These are phyloP conservation scores for Gibbula magus DNA, from an alignment of 2,888 invertebrate genomes.

Conservation along the genomic window DNA sequence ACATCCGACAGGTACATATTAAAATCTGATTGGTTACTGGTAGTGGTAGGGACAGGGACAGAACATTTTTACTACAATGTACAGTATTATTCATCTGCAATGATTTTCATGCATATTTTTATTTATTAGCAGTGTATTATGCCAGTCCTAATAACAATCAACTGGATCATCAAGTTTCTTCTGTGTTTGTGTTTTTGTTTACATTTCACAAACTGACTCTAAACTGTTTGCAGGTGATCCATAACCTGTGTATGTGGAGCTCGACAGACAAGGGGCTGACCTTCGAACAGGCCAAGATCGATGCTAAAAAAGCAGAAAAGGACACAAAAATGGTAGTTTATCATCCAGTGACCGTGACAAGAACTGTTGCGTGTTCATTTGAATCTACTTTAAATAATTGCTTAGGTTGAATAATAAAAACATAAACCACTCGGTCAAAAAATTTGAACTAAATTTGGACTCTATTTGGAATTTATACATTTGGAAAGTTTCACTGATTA, in stretches of 20 bases:
- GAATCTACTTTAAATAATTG: not conserved
- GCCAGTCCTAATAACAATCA: not conserved
- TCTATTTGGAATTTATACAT: too few relatives aligned
- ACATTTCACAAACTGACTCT: not conserved
- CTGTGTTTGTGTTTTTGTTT: not conserved
- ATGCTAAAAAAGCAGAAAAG: constrained; percentile 83
- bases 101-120: too few relatives aligned
- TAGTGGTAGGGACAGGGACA: too few relatives aligned
- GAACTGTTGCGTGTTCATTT: not conserved
- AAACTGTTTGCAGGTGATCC: constrained; percentile 79
- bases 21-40: too few relatives aligned
- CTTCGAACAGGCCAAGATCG: constrained; percentile 78
- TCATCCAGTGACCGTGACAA: not conserved
- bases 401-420: not conserved
- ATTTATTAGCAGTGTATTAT: not conserved
- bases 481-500: not conserved
- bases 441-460: not conserved
- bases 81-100: too few relatives aligned
- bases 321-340: constrained; percentile 85
- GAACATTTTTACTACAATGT: too few relatives aligned
- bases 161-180: not conserved
- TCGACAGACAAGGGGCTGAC: constrained; percentile 78
- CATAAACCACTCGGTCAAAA: not conserved
- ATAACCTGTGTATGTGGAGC: constrained; percentile 89
- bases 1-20: constrained; percentile 87